Evolutionary conservation across 1,140 invertebrate genomes (phyloP), one percentile per base, ranked within the genome.

Genomic region (Achatina immaculata): DNA sequence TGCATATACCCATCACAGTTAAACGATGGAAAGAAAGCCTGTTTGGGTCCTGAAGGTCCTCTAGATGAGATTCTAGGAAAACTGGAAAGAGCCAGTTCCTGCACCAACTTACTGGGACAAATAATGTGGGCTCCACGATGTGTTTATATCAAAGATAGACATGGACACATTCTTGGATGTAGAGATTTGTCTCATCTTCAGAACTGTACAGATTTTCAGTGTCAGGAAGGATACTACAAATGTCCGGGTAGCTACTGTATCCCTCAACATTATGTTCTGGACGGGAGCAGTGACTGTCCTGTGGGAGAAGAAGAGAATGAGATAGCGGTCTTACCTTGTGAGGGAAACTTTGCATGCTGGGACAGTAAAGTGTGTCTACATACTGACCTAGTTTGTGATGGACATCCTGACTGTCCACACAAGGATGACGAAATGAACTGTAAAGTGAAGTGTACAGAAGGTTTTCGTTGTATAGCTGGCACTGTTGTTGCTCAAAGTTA

Each of bases 341-440:
- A 21, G 9, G 36, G 72, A 31, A 28, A 51, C n/a, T 48, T 45
- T 51, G 72, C 42, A 21, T 45, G 72, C 24, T 42, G 42, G 45
- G 9, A 74, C n/a, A 45, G 72, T 31, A 34, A 45, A 2, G 31
- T 45, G 2, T 36, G 72, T 36, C 43, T 24, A 1, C 31, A 45
- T 48, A n/a, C 45, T 48, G 72, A 45, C 72, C 40, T 45, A 43
- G n/a, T 74, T 1, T 74, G 72, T 74, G 43, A 74, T 34, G 72
- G 72, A 7, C 31, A 51, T 36, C 42, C 42, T 11, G 36, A 74
- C 2, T 74, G 72, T 55, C 72, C 72, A 24, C 7, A 36, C 21
- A 24, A 31, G 21, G 72, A 74, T 51, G 72, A 74, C 34, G 72
- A 74, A 51, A 2, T 51, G 31, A 14, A 45, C 36, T 74, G 72